These are phyloP conservation scores for Oryzias melastigma DNA, from an alignment of 2,113 vertebrate genomes.

Conservation along the genomic window DNA sequence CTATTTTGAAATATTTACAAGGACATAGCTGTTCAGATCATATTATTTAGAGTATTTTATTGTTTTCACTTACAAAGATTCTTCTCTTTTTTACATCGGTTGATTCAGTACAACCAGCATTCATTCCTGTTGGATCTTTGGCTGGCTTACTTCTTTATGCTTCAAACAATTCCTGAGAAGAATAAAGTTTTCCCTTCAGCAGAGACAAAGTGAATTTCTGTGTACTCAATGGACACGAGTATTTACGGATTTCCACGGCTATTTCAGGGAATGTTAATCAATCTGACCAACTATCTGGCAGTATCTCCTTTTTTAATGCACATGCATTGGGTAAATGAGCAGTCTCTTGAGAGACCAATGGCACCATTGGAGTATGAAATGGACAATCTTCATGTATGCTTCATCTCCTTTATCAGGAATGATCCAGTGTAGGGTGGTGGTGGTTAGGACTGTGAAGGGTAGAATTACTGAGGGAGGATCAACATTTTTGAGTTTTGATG, in stretches of 20 bases:
- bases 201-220: constrained; percentile 59
- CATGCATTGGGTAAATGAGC: constrained; percentile 70
- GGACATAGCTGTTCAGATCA: no score
- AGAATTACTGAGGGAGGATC: constrained; percentile 12
- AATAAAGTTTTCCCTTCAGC: constrained; percentile 66
- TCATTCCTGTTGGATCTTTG: no score
- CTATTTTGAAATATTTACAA: no score
- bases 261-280: constrained; percentile 68
- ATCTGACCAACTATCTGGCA: constrained; percentile 47
- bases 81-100: no score
- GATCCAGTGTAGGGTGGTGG: constrained; percentile 34
- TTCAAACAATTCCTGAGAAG: constrained; percentile 42
- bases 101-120: no score
- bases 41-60: no score
- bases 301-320: constrained; percentile 61
- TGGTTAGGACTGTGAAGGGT: constrained; percentile 41
- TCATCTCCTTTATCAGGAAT: constrained; percentile 47
- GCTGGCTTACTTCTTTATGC: constrained; percentile 43
- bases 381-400: constrained; percentile 52
- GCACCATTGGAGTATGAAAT: constrained; percentile 70
- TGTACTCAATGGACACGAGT: constrained; percentile 56
- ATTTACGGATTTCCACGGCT: constrained; percentile 58
- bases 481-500: constrained; percentile 31
- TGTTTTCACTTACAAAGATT: no score
- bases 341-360: constrained; percentile 67